Percentiles rank a stretch among this genome's conserved stretches.
Conservation (phyloP, 2,888 invertebrate species). For the Eupithecia subumbrata region DNA sequence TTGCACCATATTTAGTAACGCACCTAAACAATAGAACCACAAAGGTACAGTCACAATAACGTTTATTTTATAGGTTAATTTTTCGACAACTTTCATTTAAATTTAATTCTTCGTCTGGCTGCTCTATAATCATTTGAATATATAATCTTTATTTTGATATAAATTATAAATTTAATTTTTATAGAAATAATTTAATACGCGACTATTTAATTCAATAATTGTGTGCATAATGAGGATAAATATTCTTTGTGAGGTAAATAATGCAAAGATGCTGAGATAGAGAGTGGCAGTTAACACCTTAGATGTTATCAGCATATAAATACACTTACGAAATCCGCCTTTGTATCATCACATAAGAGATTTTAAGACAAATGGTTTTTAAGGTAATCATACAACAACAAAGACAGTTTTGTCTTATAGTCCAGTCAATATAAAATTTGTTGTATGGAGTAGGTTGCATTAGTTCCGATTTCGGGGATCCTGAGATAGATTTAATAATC, state of each 20-base stretch:
- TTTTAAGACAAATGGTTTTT: not conserved
- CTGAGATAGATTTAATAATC: too few species aligned
- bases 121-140: slow-evolving; percentile 29
- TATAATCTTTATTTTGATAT: slow-evolving; percentile 19
- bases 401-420: too few species aligned
- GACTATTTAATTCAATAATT: slow-evolving; percentile 12
- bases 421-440: too few species aligned
- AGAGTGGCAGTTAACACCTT: slow-evolving; percentile 24
- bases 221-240: slow-evolving; percentile 24
- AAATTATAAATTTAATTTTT: slow-evolving; percentile 18
- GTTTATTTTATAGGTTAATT: not conserved
- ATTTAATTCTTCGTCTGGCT: slow-evolving; percentile 21
- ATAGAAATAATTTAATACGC: not conserved
- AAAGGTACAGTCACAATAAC: not conserved
- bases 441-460: too few species aligned
- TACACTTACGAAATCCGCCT: slow-evolving; percentile 9
- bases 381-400: not conserved
- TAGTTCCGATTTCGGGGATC: too few species aligned
- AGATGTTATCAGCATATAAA: slow-evolving; percentile 19
- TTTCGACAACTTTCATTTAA: slow-evolving; percentile 18
- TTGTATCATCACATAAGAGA: not conserved
- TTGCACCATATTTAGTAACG: slow-evolving; percentile 18
- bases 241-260: slow-evolving; percentile 19
- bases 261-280: slow-evolving; percentile 22
- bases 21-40: not conserved